Evolutionary conservation across 1,140 invertebrate species (phyloP).

Genomic region (Drosophila sulfurigaster): DNA sequence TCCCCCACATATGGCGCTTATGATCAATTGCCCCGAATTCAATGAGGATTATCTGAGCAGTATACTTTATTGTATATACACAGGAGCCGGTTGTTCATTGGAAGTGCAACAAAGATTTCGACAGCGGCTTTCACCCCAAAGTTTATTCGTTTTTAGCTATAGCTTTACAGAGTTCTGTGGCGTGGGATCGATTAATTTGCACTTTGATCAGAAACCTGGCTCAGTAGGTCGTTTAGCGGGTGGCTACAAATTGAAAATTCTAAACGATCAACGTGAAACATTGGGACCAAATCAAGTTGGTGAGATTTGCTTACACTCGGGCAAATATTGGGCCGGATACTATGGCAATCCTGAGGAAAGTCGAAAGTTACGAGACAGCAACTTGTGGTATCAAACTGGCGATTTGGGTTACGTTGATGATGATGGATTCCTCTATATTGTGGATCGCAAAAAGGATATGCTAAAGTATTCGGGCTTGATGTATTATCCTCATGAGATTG

Average conservation of each 20-base stretch:
- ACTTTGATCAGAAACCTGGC: slow-evolving; percentile 4
- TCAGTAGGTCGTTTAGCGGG: background rate
- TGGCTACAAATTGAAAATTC: slow-evolving; percentile 2
- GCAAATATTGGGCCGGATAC: slow-evolving; percentile 8
- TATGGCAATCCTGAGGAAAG: slow-evolving; percentile 6
- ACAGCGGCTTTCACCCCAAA: background rate
- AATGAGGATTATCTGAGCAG: background rate
- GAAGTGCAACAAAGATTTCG: background rate
- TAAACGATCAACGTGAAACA: background rate
- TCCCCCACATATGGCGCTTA: slow-evolving; percentile 6
- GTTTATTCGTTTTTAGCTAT: background rate
- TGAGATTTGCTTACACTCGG: background rate
- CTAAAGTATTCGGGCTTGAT: background rate
- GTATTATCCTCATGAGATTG: slow-evolving; percentile 13
- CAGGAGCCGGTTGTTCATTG: background rate
- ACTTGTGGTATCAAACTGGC: slow-evolving; percentile 7
- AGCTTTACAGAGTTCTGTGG: slow-evolving; percentile 3
- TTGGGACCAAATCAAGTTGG: slow-evolving; percentile 11
- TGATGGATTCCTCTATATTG: slow-evolving; percentile 5
- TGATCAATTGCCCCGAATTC: background rate
- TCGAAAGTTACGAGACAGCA: background rate
- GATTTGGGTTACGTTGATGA: slow-evolving; percentile 14
- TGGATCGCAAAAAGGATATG: slow-evolving; percentile 16
- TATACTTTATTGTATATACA: background rate
- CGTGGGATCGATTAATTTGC: background rate